These are phyloP conservation scores for Platalea minor DNA, from an alignment of 2,797 vertebrate genomes.

Conservation along the genomic window DNA sequence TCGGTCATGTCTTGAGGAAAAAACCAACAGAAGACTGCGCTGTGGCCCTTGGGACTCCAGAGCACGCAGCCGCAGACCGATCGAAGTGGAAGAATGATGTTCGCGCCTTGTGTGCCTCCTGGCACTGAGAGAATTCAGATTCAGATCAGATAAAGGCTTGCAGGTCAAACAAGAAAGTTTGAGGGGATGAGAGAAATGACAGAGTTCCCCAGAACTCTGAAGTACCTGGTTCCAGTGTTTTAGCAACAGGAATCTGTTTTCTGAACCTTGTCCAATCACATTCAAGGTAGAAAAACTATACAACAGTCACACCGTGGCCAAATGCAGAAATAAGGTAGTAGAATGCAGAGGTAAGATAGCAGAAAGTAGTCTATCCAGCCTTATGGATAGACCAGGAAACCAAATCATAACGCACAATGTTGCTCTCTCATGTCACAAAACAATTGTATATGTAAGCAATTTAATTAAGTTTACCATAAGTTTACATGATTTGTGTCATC, in stretches of 20 bases:
- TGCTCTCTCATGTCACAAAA: neutral
- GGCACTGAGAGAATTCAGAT: no score
- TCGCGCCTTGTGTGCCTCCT: no score
- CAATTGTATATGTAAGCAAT: neutral
- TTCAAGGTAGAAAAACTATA: neutral
- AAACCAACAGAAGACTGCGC: no score
- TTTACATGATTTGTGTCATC: neutral
- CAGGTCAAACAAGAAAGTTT: neutral
- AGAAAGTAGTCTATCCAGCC: neutral
- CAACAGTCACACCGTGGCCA: neutral
- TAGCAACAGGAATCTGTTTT: neutral
- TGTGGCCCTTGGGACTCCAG: no score
- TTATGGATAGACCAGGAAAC: neutral
- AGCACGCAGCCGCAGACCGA: no score
- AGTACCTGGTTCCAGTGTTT: neutral
- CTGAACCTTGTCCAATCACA: neutral
- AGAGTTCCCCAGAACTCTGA: neutral
- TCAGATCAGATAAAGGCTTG: neutral
- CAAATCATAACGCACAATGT: neutral
- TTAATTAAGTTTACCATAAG: neutral
- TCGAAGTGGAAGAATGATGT: no score
- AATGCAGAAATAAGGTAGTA: neutral
- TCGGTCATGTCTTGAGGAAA: no score
- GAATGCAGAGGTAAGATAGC: neutral
- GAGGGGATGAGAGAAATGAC: neutral